Percentiles rank a stretch among this genome's conserved stretches.
Conservation (phyloP, 92 coral and sea anemone genomes). For the Umimayanthus kanabou region DNA sequence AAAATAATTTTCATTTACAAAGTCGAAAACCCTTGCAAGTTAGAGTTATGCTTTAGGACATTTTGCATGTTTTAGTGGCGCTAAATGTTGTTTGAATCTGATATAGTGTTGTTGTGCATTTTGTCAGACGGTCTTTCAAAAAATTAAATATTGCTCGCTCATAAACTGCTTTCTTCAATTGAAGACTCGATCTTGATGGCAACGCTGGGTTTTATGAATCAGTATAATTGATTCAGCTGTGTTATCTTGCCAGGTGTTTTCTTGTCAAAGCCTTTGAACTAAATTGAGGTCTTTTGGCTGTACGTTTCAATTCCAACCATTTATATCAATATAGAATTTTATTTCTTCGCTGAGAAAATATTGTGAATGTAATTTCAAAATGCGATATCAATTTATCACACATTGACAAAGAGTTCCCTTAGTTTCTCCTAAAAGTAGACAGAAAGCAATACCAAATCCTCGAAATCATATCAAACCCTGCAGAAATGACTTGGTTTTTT, state of each 20-base stretch:
- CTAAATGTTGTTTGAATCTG: neutral
- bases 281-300: neutral
- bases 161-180: neutral
- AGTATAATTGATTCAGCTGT: constrained; percentile 26
- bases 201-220: constrained; percentile 24
- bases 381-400: neutral
- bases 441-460: neutral
- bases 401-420: neutral
- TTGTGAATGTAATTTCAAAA: neutral
- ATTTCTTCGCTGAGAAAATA: neutral
- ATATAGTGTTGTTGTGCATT: neutral
- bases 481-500: too few species aligned
- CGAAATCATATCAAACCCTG: neutral
- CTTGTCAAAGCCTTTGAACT: neutral
- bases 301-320: neutral
- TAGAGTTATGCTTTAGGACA: neutral
- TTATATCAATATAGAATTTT: neutral
- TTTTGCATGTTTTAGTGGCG: neutral
- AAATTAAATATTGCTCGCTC: neutral
- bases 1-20: constrained; percentile 6
- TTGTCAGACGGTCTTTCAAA: neutral
- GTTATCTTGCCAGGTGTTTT: constrained; percentile 19
- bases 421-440: neutral
- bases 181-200: neutral
- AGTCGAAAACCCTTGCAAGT: neutral